A percentile compares a stretch with the other conserved stretches of the same genome.
Conservation (phyloP, 2,113 vertebrate genomes). For the Bombycilla garrulus region DNA sequence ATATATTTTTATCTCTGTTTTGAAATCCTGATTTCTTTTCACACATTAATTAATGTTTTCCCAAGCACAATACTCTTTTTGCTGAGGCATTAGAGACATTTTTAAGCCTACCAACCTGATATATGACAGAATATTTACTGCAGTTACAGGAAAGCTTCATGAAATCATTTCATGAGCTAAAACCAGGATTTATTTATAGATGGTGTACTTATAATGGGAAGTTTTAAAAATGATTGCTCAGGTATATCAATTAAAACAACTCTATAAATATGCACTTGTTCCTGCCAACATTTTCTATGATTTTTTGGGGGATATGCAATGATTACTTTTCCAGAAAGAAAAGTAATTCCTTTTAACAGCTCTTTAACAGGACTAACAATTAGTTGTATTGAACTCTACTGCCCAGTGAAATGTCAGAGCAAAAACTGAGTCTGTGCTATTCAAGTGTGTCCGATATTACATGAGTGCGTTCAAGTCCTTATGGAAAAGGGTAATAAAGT, state of each 20-base stretch:
- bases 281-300: background rate
- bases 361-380: background rate
- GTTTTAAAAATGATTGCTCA: background rate
- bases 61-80: background rate
- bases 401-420: background rate
- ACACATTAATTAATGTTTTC: background rate
- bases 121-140: background rate
- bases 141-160: background rate
- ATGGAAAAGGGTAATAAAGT: background rate
- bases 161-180: background rate
- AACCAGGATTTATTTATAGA: background rate
- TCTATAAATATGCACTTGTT: background rate
- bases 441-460: background rate
- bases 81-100: background rate
- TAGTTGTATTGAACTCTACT: background rate
- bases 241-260: background rate
- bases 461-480: background rate
- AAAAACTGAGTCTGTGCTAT: background rate
- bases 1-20: background rate
- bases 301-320: background rate
- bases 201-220: background rate
- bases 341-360: background rate
- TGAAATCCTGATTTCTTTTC: background rate
- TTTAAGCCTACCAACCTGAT: background rate
- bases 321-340: background rate